Evolutionary conservation across 1,140 invertebrate species (phyloP).

Genomic region (Pantala flavescens): DNA sequence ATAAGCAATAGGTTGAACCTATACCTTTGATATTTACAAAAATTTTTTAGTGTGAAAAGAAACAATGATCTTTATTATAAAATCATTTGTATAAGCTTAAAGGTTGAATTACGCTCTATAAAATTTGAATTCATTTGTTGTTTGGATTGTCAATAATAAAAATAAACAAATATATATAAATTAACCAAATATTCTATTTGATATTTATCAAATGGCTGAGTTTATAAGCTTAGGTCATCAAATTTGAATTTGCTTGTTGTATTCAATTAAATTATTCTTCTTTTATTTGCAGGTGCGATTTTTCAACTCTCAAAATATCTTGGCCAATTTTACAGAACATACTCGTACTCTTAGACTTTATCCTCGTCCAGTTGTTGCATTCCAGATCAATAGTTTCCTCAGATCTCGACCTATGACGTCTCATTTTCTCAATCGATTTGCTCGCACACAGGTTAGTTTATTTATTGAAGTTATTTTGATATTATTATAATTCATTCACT

Average conservation of each 20-base stretch:
- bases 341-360: conserved; percentile 92
- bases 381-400: conserved; percentile 96
- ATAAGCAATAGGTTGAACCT: no score
- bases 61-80: no score
- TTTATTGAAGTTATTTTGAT: conserved; percentile 14
- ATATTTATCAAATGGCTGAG: background rate
- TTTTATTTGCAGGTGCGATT: conserved; percentile 65
- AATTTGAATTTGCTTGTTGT: no score
- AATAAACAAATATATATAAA: background rate
- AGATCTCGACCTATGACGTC: conserved; percentile 80
- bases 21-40: no score
- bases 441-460: conserved; percentile 63
- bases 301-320: conserved; percentile 93
- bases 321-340: conserved; percentile 97
- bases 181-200: background rate
- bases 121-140: no score
- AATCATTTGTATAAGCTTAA: no score
- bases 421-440: conserved; percentile 82
- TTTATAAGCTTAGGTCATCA: no score
- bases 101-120: no score
- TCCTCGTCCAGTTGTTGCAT: conserved; percentile 95
- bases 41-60: no score
- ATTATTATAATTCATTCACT: conserved; percentile 1
- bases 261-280: no score
- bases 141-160: no score